phyloP scores from a whole-genome alignment of 2,888 invertebrate species.

The Nudaria mundana region DNA sequence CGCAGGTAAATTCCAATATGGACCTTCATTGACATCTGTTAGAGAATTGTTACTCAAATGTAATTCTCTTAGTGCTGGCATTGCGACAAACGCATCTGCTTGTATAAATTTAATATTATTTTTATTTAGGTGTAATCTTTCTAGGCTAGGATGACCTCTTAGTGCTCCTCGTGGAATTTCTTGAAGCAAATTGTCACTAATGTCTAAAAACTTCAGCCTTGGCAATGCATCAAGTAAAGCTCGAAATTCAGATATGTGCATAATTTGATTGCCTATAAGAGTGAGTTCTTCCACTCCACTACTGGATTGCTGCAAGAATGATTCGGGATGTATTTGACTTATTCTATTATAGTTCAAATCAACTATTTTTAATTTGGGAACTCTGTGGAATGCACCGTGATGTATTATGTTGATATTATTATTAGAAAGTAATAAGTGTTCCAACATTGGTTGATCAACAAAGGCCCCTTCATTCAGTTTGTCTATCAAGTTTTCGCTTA shows the following conservation, averaged over 20 bases:
- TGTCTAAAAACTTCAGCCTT: constrained; percentile 87
- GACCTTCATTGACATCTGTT: constrained; percentile 85
- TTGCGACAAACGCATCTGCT: constrained; percentile 89
- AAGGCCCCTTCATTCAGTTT: constrained; percentile 89
- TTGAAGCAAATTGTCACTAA: constrained; percentile 88
- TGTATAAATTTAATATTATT: constrained; percentile 88
- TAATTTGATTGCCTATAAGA: constrained; percentile 88
- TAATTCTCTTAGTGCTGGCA: constrained; percentile 91
- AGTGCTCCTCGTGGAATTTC: constrained; percentile 90
- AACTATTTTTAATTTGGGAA: constrained; percentile 86
- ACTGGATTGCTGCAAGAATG: constrained; percentile 87
- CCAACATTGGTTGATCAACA: constrained; percentile 87
- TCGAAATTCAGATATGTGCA: constrained; percentile 87
- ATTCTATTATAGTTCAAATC: constrained; percentile 90
- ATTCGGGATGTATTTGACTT: constrained; percentile 89
- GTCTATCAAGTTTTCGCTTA: constrained; percentile 87
- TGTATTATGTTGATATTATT: constrained; percentile 89
- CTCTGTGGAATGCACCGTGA: constrained; percentile 90
- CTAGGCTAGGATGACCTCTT: constrained; percentile 89
- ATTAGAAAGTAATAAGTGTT: constrained; percentile 84
- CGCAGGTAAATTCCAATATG: constrained; percentile 92
- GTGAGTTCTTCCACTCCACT: constrained; percentile 89
- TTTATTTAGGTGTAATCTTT: constrained; percentile 89
- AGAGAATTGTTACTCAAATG: constrained; percentile 92
- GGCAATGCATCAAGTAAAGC: constrained; percentile 89